These are phyloP conservation scores for Butastur rufipennis DNA, from an alignment of 2,113 vertebrate species.

Conservation along the genomic window DNA sequence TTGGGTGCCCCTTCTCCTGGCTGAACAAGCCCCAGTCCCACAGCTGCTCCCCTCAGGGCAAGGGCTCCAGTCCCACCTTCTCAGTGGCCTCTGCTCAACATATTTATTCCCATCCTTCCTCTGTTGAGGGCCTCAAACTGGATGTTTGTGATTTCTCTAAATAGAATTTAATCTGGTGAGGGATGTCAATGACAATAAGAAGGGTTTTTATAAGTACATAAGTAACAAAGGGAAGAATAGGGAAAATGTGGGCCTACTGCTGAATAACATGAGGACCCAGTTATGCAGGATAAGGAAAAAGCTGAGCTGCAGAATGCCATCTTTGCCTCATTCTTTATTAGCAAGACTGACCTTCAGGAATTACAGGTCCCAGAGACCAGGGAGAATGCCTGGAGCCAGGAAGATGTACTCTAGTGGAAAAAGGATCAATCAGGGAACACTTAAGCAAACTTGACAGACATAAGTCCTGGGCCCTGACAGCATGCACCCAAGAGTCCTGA, in stretches of 20 bases:
- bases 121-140: background rate
- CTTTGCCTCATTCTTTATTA: background rate
- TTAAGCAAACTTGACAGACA: background rate
- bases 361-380: background rate
- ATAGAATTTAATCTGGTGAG: background rate
- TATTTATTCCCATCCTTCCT: background rate
- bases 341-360: background rate
- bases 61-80: background rate
- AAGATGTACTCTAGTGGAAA: background rate
- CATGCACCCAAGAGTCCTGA: background rate
- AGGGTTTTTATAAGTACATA: fast-evolving
- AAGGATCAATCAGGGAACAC: background rate
- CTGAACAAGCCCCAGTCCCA: background rate
- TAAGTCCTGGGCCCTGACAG: background rate
- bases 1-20: background rate
- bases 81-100: background rate
- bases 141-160: background rate
- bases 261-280: background rate
- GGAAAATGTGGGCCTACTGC: background rate
- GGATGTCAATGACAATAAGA: background rate
- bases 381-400: background rate
- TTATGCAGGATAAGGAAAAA: background rate
- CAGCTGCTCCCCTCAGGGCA: background rate
- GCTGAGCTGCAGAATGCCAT: background rate
- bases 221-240: background rate